Evolutionary conservation across 1,140 invertebrate species (phyloP).

Genomic region (Zaprionus kolodkinae): DNA sequence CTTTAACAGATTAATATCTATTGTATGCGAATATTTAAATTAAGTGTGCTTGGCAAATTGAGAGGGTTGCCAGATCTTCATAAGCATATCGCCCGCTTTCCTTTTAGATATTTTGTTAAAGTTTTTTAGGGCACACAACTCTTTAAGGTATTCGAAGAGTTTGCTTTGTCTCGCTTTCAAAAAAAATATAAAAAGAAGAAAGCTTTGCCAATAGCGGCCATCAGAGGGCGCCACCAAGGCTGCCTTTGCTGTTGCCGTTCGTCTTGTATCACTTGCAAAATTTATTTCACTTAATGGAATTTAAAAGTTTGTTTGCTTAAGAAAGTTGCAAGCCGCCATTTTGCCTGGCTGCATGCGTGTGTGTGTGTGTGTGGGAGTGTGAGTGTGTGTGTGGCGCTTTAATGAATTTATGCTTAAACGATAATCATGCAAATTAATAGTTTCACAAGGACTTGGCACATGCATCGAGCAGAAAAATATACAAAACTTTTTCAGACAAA

Average conservation of each 20-base stretch:
- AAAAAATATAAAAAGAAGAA: slow-evolving; percentile 32
- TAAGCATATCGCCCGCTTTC: background rate
- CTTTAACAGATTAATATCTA: too few species aligned
- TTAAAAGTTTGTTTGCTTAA: slow-evolving; percentile 78
- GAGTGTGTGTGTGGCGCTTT: slow-evolving; percentile 39
- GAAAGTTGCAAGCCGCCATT: slow-evolving; percentile 44
- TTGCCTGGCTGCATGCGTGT: slow-evolving; percentile 8
- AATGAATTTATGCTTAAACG: slow-evolving; percentile 69
- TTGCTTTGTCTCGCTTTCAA: background rate
- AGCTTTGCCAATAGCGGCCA: slow-evolving; percentile 28
- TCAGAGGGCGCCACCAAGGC: slow-evolving; percentile 28
- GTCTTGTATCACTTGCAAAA: slow-evolving; percentile 70
- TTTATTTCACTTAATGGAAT: slow-evolving; percentile 80
- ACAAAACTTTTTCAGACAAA: slow-evolving; percentile 39
- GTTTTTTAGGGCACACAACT: slow-evolving; percentile 43
- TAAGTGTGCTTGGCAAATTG: too few species aligned
- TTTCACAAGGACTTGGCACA: slow-evolving; percentile 45
- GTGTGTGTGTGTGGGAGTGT: slow-evolving; percentile 7
- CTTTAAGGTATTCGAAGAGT: slow-evolving; percentile 31
- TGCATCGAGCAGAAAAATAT: slow-evolving; percentile 36
- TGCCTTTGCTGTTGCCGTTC: slow-evolving; percentile 30
- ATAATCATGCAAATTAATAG: slow-evolving; percentile 78
- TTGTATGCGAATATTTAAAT: too few species aligned
- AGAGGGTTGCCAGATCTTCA: too few species aligned
- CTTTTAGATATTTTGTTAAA: background rate